A percentile compares a stretch with the other conserved stretches of the same genome.
Evolutionary conservation across 2,113 vertebrate genomes (phyloP).

Genomic region (Paracanthobrama guichenoti): DNA sequence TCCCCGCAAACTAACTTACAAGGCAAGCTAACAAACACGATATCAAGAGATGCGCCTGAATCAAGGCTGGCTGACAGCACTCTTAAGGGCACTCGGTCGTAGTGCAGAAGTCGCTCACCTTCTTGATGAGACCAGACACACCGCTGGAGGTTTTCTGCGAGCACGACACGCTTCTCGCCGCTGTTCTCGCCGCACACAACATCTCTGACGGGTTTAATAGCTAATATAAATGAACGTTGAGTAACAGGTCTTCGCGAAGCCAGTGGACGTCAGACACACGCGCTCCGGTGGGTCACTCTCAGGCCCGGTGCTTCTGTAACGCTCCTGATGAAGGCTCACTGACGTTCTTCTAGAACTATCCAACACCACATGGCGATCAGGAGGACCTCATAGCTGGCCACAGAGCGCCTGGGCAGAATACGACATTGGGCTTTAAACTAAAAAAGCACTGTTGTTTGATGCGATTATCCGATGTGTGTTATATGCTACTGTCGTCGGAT

Average conservation of each 20-base stretch:
- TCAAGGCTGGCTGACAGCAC: not conserved
- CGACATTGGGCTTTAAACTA: not conserved
- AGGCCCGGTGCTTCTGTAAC: not conserved
- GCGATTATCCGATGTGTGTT: not conserved
- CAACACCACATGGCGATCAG: constrained; percentile 35
- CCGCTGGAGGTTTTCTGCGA: constrained; percentile 48
- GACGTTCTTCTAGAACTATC: constrained; percentile 32
- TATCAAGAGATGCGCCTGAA: not conserved
- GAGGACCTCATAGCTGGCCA: not conserved
- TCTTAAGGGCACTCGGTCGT: not conserved
- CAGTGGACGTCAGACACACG: not conserved
- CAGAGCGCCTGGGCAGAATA: constrained; percentile 11
- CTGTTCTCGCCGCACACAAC: constrained; percentile 65
- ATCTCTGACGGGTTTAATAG: constrained; percentile 54
- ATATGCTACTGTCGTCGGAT: not conserved
- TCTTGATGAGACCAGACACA: constrained; percentile 66
- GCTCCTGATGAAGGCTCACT: not conserved
- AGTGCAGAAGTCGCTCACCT: constrained; percentile 63
- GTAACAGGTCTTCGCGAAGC: not conserved
- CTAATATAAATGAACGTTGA: not conserved
- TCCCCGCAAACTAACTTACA: not conserved
- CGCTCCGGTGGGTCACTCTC: not conserved
- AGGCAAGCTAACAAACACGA: not conserved
- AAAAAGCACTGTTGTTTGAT: not conserved
- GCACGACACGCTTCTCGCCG: constrained; percentile 65